Base-by-base conservation (phyloP, 2,797 vertebrate species). In the Channallabes apus region DNA sequence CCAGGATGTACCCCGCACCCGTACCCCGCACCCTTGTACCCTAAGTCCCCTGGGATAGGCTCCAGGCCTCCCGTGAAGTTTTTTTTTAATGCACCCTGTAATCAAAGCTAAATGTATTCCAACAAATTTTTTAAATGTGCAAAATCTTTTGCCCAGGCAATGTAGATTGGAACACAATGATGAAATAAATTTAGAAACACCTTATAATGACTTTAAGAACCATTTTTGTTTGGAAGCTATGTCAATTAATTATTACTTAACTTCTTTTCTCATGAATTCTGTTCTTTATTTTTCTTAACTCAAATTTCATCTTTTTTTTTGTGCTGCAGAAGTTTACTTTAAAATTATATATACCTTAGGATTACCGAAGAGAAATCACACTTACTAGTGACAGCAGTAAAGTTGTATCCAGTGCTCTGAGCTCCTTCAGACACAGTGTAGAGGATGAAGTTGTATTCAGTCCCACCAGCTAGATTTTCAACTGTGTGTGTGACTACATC, bases 371-470 rank as follows among this genome's bases (percentile, higher is more conserved):
- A 75, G 73, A 76, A 27, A 56, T 78, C 11, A 32, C 11, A 46
- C 86, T 85, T 84, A 92, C 91, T 88, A 17, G 90, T 92, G 1
- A 24, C 76, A 6, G 41, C 77, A 0, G 2, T 1, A 73, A 90
- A 87, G 0, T 0, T 3, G n/a, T 20, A 9, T 85, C 91, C 91
- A 58, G 27, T 22, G 87, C 92, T 93, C 1, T 0, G 69, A 12
- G 59, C 0, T 0, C 0, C 11, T 0, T 29, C 17, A 79, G 73
- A 87, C 46, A 68, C 69, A 84, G 90, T 89, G 84, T 82, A 64
- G 58, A 94, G 88, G 51, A 12, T 89, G 82, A 93, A 91, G 1
- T 1, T 0, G 58, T 92, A 89, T 27, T 38, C 61, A 3, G 3
- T 89, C 29, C 85, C 89, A 86, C 87, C 6, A 56, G 56, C 64